Evolutionary conservation across 2,797 vertebrate species (phyloP).

Genomic region (Mormyrops boulengeri): DNA sequence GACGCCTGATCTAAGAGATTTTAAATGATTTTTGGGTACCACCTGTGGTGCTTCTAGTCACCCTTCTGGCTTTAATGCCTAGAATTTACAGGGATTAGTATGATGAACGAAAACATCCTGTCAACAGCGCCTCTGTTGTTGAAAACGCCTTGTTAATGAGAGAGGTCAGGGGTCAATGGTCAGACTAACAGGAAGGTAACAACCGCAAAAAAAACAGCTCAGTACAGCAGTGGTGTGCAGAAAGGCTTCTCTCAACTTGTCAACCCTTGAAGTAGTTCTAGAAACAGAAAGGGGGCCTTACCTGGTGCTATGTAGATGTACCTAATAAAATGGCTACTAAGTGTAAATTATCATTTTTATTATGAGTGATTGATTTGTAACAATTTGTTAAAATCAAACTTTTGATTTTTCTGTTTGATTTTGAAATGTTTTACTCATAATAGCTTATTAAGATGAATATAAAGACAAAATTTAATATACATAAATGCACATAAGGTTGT

Average conservation of each 20-base stretch:
- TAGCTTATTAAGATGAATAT: not conserved
- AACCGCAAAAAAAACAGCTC: not conserved
- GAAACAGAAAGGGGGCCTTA: not conserved
- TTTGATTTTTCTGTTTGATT: not conserved
- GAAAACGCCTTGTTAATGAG: not conserved
- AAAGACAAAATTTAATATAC: not conserved
- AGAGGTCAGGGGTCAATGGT: not conserved
- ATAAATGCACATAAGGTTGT: not conserved
- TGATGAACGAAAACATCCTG: not conserved
- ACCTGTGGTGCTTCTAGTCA: not conserved
- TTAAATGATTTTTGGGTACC: not conserved
- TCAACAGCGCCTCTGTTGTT: not conserved
- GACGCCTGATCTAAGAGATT: not conserved
- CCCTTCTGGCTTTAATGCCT: not conserved
- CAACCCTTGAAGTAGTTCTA: not conserved
- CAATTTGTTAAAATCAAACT: not conserved
- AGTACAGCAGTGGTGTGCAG: not conserved
- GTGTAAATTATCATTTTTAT: not conserved
- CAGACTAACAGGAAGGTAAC: not conserved
- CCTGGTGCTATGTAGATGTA: not conserved
- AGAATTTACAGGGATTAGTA: not conserved
- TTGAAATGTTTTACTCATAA: not conserved
- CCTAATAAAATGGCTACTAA: not conserved
- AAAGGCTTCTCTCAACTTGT: not conserved
- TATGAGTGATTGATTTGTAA: not conserved